Evolutionary conservation across 1,140 invertebrate species (phyloP).

Genomic region (Brevipalpus yothersi): DNA sequence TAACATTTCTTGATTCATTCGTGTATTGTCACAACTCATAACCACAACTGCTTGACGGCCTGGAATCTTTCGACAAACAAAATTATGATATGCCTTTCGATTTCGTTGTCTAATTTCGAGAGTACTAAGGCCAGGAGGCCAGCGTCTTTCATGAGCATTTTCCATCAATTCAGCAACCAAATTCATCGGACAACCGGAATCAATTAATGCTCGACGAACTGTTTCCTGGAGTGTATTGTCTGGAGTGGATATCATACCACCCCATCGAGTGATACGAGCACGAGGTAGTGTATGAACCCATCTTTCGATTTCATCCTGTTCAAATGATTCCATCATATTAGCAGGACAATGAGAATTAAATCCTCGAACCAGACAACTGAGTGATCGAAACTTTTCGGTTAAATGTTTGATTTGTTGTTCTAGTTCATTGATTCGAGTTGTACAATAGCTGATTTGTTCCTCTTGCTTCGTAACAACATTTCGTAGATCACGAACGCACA

Average conservation of each 20-base stretch:
- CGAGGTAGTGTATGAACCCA: slow-evolving; percentile 62
- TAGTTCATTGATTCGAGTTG: slow-evolving; percentile 61
- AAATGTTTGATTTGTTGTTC: slow-evolving; percentile 61
- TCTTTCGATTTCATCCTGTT: slow-evolving; percentile 62
- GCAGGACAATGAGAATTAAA: slow-evolving; percentile 54
- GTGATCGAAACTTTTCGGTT: slow-evolving; percentile 67
- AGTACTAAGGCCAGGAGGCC: slow-evolving; percentile 73
- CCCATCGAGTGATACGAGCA: slow-evolving; percentile 77
- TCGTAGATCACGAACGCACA: slow-evolving; percentile 66
- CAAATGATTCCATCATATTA: slow-evolving; percentile 51
- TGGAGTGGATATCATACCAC: slow-evolving; percentile 88
- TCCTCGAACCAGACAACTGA: slow-evolving; percentile 33
- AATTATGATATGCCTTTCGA: slow-evolving; percentile 70
- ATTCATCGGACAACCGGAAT: slow-evolving; percentile 70
- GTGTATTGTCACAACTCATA: slow-evolving; percentile 72
- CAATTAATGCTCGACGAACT: slow-evolving; percentile 69
- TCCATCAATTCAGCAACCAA: slow-evolving; percentile 86
- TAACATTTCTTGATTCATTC: slow-evolving; percentile 86
- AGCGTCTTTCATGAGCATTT: slow-evolving; percentile 79
- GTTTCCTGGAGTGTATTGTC: slow-evolving; percentile 69
- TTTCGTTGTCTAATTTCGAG: slow-evolving; percentile 73
- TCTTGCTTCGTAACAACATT: slow-evolving; percentile 59
- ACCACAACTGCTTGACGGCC: slow-evolving; percentile 56
- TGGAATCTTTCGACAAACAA: slow-evolving; percentile 74
- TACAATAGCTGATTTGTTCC: slow-evolving; percentile 54